Evolutionary conservation across 2,797 vertebrate genomes (phyloP).

Genomic region (Scleropages formosus): DNA sequence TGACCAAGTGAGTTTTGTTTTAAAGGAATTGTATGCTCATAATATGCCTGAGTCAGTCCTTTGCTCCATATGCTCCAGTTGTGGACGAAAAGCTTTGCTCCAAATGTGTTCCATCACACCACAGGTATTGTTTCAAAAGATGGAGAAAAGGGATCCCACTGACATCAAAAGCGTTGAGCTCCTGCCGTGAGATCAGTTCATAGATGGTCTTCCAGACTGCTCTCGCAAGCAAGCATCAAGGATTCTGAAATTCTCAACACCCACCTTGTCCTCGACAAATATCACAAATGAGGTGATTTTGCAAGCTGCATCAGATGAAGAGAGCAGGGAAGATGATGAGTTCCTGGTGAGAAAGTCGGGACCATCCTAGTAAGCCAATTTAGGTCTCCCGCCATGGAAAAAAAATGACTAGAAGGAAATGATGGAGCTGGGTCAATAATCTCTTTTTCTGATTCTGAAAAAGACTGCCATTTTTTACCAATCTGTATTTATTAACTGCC

Average conservation of each 20-base stretch:
- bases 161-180: slow-evolving; percentile 8
- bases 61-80: neutral
- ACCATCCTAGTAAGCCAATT: neutral
- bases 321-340: neutral
- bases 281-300: slow-evolving; percentile 13
- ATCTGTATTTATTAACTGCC: too few species aligned
- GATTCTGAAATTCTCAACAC: neutral
- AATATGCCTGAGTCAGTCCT: neutral
- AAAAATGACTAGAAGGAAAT: too few species aligned
- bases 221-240: slow-evolving; percentile 10
- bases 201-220: slow-evolving; percentile 6
- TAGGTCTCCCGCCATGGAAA: too few species aligned
- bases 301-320: neutral
- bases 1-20: too few species aligned
- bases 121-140: slow-evolving; percentile 19
- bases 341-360: neutral
- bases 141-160: slow-evolving; percentile 15
- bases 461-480: too few species aligned
- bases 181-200: slow-evolving; percentile 22
- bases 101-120: neutral
- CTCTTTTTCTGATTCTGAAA: too few species aligned
- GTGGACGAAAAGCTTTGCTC: slow-evolving; percentile 4
- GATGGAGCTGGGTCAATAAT: too few species aligned
- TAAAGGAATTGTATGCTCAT: too few species aligned
- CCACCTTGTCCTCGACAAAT: neutral